These are phyloP conservation scores for Junonia oenone DNA, from an alignment of 2,888 invertebrate genomes.

Conservation along the genomic window DNA sequence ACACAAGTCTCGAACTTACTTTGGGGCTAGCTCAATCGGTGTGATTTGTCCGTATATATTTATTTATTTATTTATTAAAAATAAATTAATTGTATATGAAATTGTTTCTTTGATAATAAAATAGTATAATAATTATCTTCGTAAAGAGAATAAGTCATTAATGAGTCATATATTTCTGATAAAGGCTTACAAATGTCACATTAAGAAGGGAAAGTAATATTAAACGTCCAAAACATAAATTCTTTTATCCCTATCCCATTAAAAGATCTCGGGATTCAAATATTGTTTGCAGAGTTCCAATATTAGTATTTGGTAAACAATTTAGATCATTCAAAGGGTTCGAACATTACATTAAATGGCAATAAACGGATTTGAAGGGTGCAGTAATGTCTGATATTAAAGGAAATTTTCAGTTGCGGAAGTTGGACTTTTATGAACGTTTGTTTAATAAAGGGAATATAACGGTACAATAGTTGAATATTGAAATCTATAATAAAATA, in stretches of 20 bases:
- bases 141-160: no score
- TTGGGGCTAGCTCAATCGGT: no score
- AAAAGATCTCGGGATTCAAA: not conserved
- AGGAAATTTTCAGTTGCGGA: no score
- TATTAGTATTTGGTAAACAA: slow-evolving; percentile 50
- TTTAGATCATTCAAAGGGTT: slow-evolving; percentile 29
- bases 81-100: no score
- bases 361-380: not conserved
- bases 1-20: no score
- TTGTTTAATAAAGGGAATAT: no score
- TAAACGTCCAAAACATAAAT: not conserved
- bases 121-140: not conserved
- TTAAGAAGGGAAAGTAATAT: slow-evolving; percentile 12
- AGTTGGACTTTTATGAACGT: no score
- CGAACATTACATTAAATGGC: not conserved
- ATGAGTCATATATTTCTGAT: not conserved
- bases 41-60: no score
- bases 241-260: slow-evolving; percentile 3
- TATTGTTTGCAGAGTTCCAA: slow-evolving; percentile 34
- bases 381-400: not conserved
- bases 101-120: no score
- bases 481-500: no score
- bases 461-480: no score
- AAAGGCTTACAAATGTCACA: not conserved
- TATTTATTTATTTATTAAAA: no score